phyloP scores from a whole-genome alignment of 2,888 invertebrate genomes.

The Erebia ligea region DNA sequence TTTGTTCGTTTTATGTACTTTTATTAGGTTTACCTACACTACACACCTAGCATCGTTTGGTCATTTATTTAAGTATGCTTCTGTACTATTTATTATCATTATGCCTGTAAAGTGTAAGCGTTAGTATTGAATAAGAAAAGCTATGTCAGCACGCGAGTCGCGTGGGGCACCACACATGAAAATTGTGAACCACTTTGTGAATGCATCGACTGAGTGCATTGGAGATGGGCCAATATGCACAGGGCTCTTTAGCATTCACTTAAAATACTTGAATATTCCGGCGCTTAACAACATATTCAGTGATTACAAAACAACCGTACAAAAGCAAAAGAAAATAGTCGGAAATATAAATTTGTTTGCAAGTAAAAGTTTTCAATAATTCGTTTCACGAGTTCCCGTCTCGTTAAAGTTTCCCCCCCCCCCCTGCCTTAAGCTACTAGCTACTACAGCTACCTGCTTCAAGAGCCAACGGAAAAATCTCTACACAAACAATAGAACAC shows the following conservation, averaged over 20 bases:
- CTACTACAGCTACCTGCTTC: background rate
- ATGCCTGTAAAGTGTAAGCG: too few relatives aligned
- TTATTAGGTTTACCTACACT: background rate
- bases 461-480: constrained; percentile 32
- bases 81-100: too few relatives aligned
- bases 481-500: constrained; percentile 52
- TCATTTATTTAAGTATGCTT: too few relatives aligned
- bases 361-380: constrained; percentile 29
- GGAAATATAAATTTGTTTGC: constrained; percentile 28
- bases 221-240: background rate
- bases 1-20: background rate
- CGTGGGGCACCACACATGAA: too few relatives aligned
- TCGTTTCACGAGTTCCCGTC: constrained; percentile 12
- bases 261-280: background rate
- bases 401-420: constrained; percentile 23
- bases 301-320: constrained; percentile 3
- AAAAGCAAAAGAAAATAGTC: constrained; percentile 27
- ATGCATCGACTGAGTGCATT: too few relatives aligned
- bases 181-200: too few relatives aligned
- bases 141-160: too few relatives aligned
- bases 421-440: too few relatives aligned
- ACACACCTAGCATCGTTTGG: background rate
- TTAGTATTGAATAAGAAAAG: too few relatives aligned
- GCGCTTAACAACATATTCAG: background rate
- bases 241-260: too few relatives aligned